Evolutionary conservation across 2,797 vertebrate genomes (phyloP).

Genomic region (Pempheris klunzingeri): DNA sequence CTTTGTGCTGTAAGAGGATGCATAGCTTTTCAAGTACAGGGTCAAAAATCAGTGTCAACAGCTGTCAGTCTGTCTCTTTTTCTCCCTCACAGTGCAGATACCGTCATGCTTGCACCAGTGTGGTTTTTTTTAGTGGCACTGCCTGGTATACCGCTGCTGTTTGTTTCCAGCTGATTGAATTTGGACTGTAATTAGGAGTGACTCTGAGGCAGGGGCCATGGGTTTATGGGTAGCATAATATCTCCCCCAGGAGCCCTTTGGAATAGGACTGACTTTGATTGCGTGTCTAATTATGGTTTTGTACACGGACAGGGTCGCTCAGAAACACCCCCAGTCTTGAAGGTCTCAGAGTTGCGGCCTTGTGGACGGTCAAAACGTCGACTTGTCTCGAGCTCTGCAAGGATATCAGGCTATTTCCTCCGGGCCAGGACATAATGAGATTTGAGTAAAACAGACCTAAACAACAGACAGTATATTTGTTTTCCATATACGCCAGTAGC

Average conservation of each 20-base stretch:
- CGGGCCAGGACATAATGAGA: slow-evolving; percentile 58
- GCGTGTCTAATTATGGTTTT: slow-evolving; percentile 73
- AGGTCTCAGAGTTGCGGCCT: slow-evolving; percentile 41
- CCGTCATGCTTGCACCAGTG: slow-evolving; percentile 26
- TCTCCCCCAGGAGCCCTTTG: slow-evolving; percentile 68
- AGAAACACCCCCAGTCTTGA: slow-evolving; percentile 34
- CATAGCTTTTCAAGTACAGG: slow-evolving; percentile 22
- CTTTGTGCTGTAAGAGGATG: slow-evolving; percentile 25
- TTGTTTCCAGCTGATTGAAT: slow-evolving; percentile 76
- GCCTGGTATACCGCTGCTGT: slow-evolving; percentile 50
- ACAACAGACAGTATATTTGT: slow-evolving; percentile 53
- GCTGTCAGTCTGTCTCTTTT: background rate
- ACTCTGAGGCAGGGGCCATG: slow-evolving; percentile 65
- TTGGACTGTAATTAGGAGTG: slow-evolving; percentile 75
- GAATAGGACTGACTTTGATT: slow-evolving; percentile 73
- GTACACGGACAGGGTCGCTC: slow-evolving; percentile 49
- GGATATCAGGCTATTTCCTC: slow-evolving; percentile 40
- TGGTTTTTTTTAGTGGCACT: slow-evolving; percentile 21
- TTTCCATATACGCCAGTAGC: slow-evolving; percentile 46
- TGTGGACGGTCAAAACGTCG: slow-evolving; percentile 29
- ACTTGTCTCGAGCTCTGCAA: slow-evolving; percentile 1
- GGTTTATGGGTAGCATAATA: slow-evolving; percentile 68
- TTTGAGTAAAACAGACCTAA: slow-evolving; percentile 56
- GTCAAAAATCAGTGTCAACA: slow-evolving; percentile 24
- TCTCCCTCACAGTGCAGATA: slow-evolving; percentile 5